Percentiles rank a stretch among this genome's conserved stretches.
phyloP scores from a whole-genome alignment of 1,140 invertebrate genomes.

The Drosophila setifemur region DNA sequence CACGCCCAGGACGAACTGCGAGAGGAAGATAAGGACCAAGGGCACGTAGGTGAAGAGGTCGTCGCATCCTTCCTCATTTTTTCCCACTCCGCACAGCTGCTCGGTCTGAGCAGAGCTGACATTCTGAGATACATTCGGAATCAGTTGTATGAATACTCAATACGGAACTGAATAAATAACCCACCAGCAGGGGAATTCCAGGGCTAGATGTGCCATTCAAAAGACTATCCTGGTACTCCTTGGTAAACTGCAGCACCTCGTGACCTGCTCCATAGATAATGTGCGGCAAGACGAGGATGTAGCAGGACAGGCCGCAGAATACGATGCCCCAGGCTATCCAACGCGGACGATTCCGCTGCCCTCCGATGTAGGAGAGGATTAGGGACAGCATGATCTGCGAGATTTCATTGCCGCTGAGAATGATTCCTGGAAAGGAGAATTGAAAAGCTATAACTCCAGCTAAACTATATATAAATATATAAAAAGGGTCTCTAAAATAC shows the following conservation, averaged over 20 bases:
- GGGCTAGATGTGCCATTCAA: slow-evolving; percentile 26
- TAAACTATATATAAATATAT: too few relatives aligned
- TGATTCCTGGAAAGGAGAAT: too few relatives aligned
- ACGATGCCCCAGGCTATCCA: slow-evolving; percentile 87
- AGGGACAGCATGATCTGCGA: slow-evolving; percentile 86
- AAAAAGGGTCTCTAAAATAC: too few relatives aligned
- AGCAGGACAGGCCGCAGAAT: slow-evolving; percentile 86
- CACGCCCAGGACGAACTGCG: slow-evolving; percentile 88
- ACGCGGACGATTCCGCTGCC: slow-evolving; percentile 85
- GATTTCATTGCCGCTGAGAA: slow-evolving; percentile 88
- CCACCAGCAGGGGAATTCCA: slow-evolving; percentile 43
- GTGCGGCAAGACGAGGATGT: slow-evolving; percentile 87
- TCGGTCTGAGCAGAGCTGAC: slow-evolving; percentile 33
- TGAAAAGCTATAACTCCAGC: too few relatives aligned
- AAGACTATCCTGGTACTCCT: slow-evolving; percentile 74
- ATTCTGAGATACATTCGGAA: slow-evolving; percentile 28
- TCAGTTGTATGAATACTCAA: not conserved
- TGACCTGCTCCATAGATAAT: slow-evolving; percentile 87
- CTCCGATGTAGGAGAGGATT: slow-evolving; percentile 86
- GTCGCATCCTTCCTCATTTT: slow-evolving; percentile 81
- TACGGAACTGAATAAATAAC: not conserved
- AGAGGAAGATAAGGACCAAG: slow-evolving; percentile 86
- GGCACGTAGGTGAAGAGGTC: slow-evolving; percentile 84
- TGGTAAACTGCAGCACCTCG: slow-evolving; percentile 83
- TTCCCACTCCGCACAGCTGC: slow-evolving; percentile 58